Evolutionary conservation across 1,140 invertebrate genomes (phyloP).

Genomic region (Zaprionus inermis): DNA sequence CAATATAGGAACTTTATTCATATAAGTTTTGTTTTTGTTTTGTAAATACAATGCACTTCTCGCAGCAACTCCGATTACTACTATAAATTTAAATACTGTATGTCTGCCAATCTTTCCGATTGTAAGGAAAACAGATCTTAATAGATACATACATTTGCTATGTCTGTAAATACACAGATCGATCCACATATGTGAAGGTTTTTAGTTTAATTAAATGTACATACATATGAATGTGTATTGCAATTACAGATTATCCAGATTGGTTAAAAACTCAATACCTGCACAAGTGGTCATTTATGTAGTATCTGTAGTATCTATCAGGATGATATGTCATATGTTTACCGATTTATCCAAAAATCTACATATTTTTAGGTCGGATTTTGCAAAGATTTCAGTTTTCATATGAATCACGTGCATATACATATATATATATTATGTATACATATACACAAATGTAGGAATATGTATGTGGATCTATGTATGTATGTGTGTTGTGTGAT

Average conservation of each 20-base stretch:
- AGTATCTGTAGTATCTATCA: too few species aligned
- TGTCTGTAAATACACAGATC: not conserved
- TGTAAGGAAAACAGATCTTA: conserved; percentile 1
- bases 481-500: not conserved
- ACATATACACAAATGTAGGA: not conserved
- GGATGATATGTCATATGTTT: conserved; percentile 46
- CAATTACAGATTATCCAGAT: not conserved
- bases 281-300: not conserved
- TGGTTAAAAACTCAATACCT: not conserved
- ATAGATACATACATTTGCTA: too few species aligned
- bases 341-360: conserved; percentile 5
- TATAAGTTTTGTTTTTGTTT: conserved; percentile 64
- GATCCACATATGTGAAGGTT: not conserved
- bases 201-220: not conserved
- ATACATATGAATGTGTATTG: not conserved
- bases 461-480: conserved; percentile 1
- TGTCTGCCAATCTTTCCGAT: conserved; percentile 17
- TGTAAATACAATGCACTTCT: conserved; percentile 56
- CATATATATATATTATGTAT: not conserved
- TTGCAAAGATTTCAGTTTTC: not conserved
- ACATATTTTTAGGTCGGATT: not conserved
- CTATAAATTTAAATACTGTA: conserved; percentile 26
- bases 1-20: conserved; percentile 76
- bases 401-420: not conserved
- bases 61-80: conserved; percentile 62